Evolutionary conservation across 1,140 invertebrate species (phyloP).

Genomic region (Drosophila watanabei): DNA sequence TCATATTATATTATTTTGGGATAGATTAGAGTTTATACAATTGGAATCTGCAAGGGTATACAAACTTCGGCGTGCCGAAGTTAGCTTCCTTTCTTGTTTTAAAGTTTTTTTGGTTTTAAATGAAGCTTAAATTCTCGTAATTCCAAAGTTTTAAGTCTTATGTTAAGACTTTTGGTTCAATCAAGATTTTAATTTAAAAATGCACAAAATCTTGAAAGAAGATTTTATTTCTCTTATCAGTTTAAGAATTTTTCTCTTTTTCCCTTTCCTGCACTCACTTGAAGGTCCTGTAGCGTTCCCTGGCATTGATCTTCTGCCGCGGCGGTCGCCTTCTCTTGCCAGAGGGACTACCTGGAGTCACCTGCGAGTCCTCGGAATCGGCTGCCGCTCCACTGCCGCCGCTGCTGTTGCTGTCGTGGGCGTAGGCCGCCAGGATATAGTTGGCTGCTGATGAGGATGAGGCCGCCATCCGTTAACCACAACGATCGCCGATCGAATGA

Average conservation of each 20-base stretch:
- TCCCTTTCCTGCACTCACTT: slow-evolving; percentile 86
- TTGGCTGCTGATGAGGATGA: slow-evolving; percentile 18
- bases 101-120: too few relatives aligned
- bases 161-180: too few relatives aligned
- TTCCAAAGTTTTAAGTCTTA: too few relatives aligned
- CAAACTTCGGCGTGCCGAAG: too few relatives aligned
- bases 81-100: too few relatives aligned
- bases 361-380: slow-evolving; percentile 61
- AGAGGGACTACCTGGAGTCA: background rate
- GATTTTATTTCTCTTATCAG: too few relatives aligned
- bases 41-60: too few relatives aligned
- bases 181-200: too few relatives aligned
- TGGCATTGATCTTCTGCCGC: slow-evolving; percentile 89
- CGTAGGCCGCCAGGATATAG: slow-evolving; percentile 35
- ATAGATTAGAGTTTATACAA: too few relatives aligned
- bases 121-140: too few relatives aligned
- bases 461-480: slow-evolving; percentile 22
- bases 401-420: slow-evolving; percentile 39
- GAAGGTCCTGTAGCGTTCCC: slow-evolving; percentile 91
- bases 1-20: too few relatives aligned
- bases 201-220: too few relatives aligned
- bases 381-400: slow-evolving; percentile 23
- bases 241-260: background rate
- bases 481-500: slow-evolving; percentile 57
- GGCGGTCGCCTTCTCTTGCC: slow-evolving; percentile 78